Percentiles rank a stretch among this genome's conserved stretches.
Evolutionary conservation across 2,113 vertebrate genomes (phyloP).

Genomic region (Malurus alboscapulatus): DNA sequence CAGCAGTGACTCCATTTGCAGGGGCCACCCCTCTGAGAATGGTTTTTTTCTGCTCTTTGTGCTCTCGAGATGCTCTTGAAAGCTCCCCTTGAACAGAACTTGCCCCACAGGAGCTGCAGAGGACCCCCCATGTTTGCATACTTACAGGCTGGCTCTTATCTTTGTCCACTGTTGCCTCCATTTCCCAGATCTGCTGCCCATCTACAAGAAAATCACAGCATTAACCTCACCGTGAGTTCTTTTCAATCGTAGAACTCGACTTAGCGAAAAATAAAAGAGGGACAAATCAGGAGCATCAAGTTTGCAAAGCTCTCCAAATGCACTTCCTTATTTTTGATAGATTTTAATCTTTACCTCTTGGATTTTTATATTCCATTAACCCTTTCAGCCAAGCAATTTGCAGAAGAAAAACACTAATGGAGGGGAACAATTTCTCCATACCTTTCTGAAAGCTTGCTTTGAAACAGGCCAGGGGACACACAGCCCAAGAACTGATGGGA

Average conservation of each 20-base stretch:
- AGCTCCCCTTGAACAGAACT: neutral
- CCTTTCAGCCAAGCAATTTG: neutral
- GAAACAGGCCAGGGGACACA: neutral
- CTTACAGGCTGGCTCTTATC: constrained; percentile 97
- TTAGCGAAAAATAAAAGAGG: neutral
- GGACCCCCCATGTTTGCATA: constrained; percentile 1
- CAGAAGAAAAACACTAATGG: neutral
- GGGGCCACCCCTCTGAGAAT: constrained; percentile 15
- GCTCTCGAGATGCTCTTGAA: neutral
- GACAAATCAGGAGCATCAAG: neutral
- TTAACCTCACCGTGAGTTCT: neutral
- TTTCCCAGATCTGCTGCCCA: constrained; percentile 96
- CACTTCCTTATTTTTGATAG: neutral
- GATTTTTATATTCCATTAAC: neutral
- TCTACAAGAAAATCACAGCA: constrained; percentile 75
- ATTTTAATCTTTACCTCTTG: neutral
- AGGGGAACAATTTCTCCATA: neutral
- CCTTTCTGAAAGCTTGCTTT: neutral
- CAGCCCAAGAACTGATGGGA: fast-evolving
- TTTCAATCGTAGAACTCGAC: neutral
- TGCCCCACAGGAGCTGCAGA: neutral
- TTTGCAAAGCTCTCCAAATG: neutral
- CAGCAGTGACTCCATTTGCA: neutral
- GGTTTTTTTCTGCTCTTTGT: neutral
- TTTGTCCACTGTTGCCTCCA: constrained; percentile 96